phyloP scores from a whole-genome alignment of 2,888 invertebrate species.

The Anthoptus insignis region DNA sequence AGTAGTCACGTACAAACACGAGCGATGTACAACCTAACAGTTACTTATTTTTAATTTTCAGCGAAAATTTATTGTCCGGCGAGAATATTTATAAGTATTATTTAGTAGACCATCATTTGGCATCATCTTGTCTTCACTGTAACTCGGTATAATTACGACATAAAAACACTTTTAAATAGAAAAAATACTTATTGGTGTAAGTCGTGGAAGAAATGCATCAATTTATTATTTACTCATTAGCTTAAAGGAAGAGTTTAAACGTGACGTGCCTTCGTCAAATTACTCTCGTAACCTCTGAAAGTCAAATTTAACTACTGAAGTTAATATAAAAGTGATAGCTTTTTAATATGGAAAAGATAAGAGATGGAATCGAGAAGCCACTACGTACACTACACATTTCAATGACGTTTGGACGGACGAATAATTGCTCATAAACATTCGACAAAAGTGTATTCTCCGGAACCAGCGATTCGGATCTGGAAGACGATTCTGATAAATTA shows the following conservation, averaged over 20 bases:
- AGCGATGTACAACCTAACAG: conserved; percentile 1
- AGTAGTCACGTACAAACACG: background rate
- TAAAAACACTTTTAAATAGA: conserved; percentile 17
- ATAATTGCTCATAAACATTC: conserved; percentile 52
- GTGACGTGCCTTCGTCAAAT: no score
- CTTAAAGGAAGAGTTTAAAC: no score
- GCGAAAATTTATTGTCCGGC: conserved; percentile 25
- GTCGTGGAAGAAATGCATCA: background rate
- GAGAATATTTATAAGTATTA: conserved; percentile 17
- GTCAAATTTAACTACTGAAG: no score
- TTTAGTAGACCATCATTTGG: conserved; percentile 20
- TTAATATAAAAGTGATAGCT: no score
- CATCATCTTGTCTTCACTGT: conserved; percentile 6
- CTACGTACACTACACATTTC: conserved; percentile 30
- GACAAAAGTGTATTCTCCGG: background rate
- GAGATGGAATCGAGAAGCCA: background rate
- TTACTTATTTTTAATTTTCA: conserved; percentile 26
- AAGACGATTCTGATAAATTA: no score
- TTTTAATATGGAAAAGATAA: background rate
- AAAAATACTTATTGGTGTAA: conserved; percentile 19
- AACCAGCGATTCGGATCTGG: background rate
- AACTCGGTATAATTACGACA: background rate
- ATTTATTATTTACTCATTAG: no score
- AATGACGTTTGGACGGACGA: conserved; percentile 62
- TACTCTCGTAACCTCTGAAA: no score